phyloP scores from a whole-genome alignment of 2,888 invertebrate genomes.

The Drosophila nr. medialis region DNA sequence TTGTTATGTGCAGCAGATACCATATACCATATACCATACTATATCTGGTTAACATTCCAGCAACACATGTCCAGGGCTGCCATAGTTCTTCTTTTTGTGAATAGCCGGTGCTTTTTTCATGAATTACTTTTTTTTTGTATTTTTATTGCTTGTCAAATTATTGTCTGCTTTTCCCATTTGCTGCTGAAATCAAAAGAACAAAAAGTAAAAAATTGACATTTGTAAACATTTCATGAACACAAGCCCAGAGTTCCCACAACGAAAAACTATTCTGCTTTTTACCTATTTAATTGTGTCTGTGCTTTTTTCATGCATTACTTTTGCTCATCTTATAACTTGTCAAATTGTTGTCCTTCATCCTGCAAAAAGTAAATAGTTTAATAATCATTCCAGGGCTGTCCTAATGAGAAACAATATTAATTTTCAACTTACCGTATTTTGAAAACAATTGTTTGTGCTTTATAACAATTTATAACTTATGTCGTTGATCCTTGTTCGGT shows the following conservation, averaged over 20 bases:
- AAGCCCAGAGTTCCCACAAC: not conserved
- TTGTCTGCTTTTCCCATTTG: not conserved
- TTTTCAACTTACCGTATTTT: not conserved
- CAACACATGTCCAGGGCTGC: not conserved
- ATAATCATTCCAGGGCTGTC: not conserved
- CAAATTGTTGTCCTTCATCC: not conserved
- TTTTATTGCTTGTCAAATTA: not conserved
- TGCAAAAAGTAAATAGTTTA: not conserved
- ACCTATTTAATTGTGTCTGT: too few species aligned
- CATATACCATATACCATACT: not conserved
- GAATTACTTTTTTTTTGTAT: not conserved
- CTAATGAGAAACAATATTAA: not conserved
- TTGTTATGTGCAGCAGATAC: slow-evolving; percentile 15
- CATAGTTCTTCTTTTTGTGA: not conserved
- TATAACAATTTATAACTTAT: not conserved
- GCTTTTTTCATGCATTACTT: not conserved
- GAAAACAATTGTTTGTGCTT: not conserved
- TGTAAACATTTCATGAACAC: slow-evolving; percentile 30
- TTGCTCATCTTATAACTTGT: not conserved
- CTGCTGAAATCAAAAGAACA: slow-evolving; percentile 22
- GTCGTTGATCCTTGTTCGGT: not conserved
- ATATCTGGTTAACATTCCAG: slow-evolving; percentile 23
- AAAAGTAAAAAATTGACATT: slow-evolving; percentile 63
- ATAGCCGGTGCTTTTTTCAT: not conserved
- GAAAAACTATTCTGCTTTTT: not conserved